These are phyloP conservation scores for Aleiodes sp. DNA, from an alignment of 1,140 invertebrate species.

Conservation along the genomic window DNA sequence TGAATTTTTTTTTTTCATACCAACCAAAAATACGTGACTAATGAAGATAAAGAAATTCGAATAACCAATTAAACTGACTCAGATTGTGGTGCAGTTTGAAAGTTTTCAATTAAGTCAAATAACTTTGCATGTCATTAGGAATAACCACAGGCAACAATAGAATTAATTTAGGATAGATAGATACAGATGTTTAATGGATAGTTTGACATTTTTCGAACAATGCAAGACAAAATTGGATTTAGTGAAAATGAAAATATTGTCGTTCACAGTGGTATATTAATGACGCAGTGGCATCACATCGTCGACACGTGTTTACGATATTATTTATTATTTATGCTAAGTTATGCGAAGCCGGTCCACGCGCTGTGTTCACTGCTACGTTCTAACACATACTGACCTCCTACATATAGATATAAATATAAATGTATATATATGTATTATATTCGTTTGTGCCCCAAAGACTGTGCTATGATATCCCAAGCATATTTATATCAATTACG, in stretches of 20 bases:
- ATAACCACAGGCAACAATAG: no score
- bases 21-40: no score
- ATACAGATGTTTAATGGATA: background rate
- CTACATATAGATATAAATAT: conserved; percentile 10
- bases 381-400: background rate
- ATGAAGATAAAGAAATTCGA: no score
- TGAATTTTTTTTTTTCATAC: no score
- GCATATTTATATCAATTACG: conserved; percentile 48
- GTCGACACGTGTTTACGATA: conserved; percentile 43
- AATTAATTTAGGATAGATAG: background rate
- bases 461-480: conserved; percentile 7
- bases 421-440: conserved; percentile 15
- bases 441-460: conserved; percentile 20
- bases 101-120: no score
- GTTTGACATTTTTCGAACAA: background rate
- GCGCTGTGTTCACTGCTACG: conserved; percentile 23
- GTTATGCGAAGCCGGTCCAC: conserved; percentile 36
- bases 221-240: background rate
- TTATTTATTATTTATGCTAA: conserved; percentile 49
- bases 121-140: no score
- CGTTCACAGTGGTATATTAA: background rate
- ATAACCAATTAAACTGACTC: no score
- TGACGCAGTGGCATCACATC: conserved; percentile 25
- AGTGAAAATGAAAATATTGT: background rate
- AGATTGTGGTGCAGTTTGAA: no score